phyloP scores from a whole-genome alignment of 1,140 invertebrate species.

The Drosophila truncata region DNA sequence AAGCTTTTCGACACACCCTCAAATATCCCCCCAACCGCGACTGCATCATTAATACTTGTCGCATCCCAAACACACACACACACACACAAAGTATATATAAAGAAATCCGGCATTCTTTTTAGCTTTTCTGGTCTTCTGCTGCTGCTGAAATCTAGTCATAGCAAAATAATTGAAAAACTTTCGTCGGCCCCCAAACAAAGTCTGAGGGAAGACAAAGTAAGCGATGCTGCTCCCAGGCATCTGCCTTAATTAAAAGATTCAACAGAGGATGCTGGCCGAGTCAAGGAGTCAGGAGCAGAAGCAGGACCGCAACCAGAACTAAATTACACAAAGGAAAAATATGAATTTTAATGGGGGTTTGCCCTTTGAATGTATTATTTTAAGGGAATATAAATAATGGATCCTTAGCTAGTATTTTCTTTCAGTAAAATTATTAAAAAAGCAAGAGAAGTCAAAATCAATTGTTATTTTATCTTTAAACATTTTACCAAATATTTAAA shows the following conservation, averaged over 20 bases:
- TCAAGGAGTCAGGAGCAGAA: slow-evolving; percentile 15
- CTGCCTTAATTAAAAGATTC: slow-evolving; percentile 73
- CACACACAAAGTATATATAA: too few species aligned
- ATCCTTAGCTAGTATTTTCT: not conserved
- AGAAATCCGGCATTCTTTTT: slow-evolving; percentile 44
- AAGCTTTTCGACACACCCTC: slow-evolving; percentile 13
- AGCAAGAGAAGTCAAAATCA: not conserved
- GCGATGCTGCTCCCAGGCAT: slow-evolving; percentile 45
- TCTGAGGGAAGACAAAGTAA: slow-evolving; percentile 18
- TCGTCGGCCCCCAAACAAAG: slow-evolving; percentile 27
- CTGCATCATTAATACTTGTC: slow-evolving; percentile 69
- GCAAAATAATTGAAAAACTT: slow-evolving; percentile 79
- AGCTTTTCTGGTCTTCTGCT: slow-evolving; percentile 12
- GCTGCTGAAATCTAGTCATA: slow-evolving; percentile 61
- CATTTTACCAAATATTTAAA: not conserved
- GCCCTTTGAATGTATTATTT: not conserved
- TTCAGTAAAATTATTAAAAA: too few species aligned
- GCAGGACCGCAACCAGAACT: not conserved
- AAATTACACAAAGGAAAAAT: slow-evolving; percentile 10
- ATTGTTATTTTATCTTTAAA: not conserved
- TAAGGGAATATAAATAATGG: not conserved
- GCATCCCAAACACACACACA: slow-evolving; percentile 1
- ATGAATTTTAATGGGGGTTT: not conserved
- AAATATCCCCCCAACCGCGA: slow-evolving; percentile 10
- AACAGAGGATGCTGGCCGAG: slow-evolving; percentile 25